Evolutionary conservation across 2,113 vertebrate genomes (phyloP), one percentile per base, ranked within the genome.

Genomic region (Willisornis vidua): DNA sequence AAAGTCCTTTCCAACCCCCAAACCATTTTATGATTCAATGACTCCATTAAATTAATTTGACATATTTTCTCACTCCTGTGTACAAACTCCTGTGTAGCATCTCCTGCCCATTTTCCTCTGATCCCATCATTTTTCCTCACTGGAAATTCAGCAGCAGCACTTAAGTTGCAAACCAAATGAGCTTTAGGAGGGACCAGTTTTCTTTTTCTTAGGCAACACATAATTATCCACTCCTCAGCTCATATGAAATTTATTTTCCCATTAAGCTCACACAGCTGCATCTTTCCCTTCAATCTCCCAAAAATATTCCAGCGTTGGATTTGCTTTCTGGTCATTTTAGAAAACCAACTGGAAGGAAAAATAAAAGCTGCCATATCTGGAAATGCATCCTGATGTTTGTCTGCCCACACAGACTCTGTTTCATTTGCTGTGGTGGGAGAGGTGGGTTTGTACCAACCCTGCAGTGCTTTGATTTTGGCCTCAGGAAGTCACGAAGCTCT

Each of bases 191-290:
- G 68, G 76, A 87, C 49, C 4, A 84, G 54, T 87, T 90, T 87
- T 65, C 51, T 61, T 75, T 87, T 89, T 88, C 83, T 86, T 84
- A 87, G 79, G 88, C 88, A 96, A 93, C 76, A 92, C 57, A 78
- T 95, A 94, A 95, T 96, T 94, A 94, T 95, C 83, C 73, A 54
- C 65, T 93, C 49, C 72, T 93, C 17, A 7, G 72, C 79, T 92
- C 61, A 26, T 62, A 51, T 8, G 31, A 63, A 88, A 86, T 68
- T 61, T 78, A 29, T 86, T 92, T 93, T 77, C 57, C 68, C 55
- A 66, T 93, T 96, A 92, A 9, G 45, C 37, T 78, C 61, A 39
- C 37, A 84, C 93, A 93, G 92, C 79, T 94, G 83, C 51, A 71
- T 67, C 62, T 52, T 95, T 72, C 45, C 63, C 33, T 83, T 76